Evolutionary conservation across 2,888 invertebrate genomes (phyloP).

Genomic region (Smittia aterrima): DNA sequence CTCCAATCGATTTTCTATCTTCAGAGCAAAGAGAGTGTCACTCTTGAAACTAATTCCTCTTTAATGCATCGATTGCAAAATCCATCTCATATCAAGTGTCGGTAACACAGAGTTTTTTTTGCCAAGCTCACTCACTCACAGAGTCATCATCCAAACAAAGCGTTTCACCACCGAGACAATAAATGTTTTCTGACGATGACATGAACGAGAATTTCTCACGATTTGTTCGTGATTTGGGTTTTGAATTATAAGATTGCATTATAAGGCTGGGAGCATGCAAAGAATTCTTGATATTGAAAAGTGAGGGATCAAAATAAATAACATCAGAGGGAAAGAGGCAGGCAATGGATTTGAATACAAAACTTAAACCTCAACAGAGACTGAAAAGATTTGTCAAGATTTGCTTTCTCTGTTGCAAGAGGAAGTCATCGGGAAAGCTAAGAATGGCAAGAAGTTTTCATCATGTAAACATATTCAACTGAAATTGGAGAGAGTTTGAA

Average conservation of each 20-base stretch:
- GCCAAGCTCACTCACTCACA: neutral
- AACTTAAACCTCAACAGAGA: neutral
- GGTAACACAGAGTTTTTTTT: neutral
- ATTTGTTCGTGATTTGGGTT: constrained; percentile 38
- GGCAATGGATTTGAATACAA: constrained; percentile 19
- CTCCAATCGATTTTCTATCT: neutral
- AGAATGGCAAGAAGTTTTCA: too few relatives aligned
- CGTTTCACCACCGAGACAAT: neutral
- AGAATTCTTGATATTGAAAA: constrained; percentile 29
- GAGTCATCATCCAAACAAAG: constrained; percentile 12
- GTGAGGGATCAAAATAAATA: constrained; percentile 1
- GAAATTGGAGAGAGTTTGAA: too few relatives aligned
- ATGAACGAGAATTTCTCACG: constrained; percentile 33
- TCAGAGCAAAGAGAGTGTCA: neutral
- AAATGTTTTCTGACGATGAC: constrained; percentile 28
- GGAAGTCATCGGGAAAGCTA: neutral
- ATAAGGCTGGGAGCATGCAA: constrained; percentile 24
- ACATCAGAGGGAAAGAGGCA: constrained; percentile 3
- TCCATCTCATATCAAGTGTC: neutral
- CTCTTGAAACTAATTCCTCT: neutral
- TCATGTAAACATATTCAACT: too few relatives aligned
- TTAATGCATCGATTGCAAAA: neutral
- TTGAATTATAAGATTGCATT: constrained; percentile 39
- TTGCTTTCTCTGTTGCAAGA: neutral
- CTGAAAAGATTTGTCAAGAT: constrained; percentile 11